Conservation (phyloP, 92 coral and sea anemone genomes). For the Montipora capitata region DNA sequence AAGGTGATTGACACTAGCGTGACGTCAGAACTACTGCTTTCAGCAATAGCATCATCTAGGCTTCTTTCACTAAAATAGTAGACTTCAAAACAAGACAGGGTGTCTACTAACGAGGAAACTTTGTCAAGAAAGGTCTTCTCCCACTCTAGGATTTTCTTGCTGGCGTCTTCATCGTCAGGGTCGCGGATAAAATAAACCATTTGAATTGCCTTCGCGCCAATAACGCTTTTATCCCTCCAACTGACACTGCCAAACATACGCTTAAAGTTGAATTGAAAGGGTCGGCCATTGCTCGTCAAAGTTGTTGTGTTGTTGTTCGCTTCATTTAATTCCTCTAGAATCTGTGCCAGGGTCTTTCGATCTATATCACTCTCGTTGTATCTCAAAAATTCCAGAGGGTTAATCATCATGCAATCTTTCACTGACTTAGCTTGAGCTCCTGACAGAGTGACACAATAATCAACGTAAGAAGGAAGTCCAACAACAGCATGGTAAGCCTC, state of each 20-base stretch:
- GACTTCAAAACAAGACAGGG: constrained; percentile 65
- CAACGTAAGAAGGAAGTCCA: constrained; percentile 55
- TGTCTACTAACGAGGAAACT: constrained; percentile 38
- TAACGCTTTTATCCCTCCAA: not conserved
- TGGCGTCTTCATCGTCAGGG: constrained; percentile 43
- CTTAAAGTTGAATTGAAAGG: constrained; percentile 59
- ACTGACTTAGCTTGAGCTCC: constrained; percentile 37
- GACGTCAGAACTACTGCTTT: constrained; percentile 87
- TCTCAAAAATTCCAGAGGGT: constrained; percentile 71
- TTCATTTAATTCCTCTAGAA: constrained; percentile 46
- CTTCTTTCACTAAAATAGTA: constrained; percentile 79
- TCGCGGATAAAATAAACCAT: constrained; percentile 61
- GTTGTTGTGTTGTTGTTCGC: constrained; percentile 38
- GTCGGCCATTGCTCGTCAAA: constrained; percentile 79
- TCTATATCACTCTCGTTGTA: constrained; percentile 53
- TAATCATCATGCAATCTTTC: constrained; percentile 67
- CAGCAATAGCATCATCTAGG: constrained; percentile 88
- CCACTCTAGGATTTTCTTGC: constrained; percentile 49
- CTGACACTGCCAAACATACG: constrained; percentile 57
- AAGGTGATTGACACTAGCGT: constrained; percentile 83
- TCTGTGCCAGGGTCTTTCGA: constrained; percentile 35
- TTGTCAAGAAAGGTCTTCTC: constrained; percentile 79
- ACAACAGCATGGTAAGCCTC: constrained; percentile 56
- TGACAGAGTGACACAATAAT: constrained; percentile 70
- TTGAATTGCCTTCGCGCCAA: constrained; percentile 51